Evolutionary conservation across 1,140 invertebrate species (phyloP).

Genomic region (Saccostrea echinata): DNA sequence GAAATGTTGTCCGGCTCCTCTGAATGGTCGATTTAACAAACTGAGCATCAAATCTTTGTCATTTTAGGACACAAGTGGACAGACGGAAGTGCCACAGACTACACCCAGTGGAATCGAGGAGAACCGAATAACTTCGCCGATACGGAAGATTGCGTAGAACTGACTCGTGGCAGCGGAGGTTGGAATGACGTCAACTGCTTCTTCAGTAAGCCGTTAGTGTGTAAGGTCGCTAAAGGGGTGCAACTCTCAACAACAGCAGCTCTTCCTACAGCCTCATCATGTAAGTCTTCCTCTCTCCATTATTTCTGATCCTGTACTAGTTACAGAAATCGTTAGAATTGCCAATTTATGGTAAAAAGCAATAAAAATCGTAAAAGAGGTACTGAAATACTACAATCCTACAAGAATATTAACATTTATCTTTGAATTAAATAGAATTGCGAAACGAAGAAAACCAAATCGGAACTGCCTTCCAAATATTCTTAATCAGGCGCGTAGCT

Average conservation of each 20-base stretch:
- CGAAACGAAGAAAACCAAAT: no score
- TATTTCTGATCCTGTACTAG: no score
- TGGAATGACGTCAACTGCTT: slow-evolving; percentile 68
- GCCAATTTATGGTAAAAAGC: no score
- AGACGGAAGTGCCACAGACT: slow-evolving; percentile 58
- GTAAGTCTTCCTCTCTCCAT: neutral
- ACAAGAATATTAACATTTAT: no score
- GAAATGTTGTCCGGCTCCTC: neutral
- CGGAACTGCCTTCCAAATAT: no score
- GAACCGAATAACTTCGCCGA: slow-evolving; percentile 58
- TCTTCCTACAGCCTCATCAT: slow-evolving; percentile 12
- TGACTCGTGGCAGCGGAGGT: slow-evolving; percentile 39
- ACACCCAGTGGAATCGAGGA: slow-evolving; percentile 62
- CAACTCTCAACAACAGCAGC: neutral
- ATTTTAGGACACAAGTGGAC: slow-evolving; percentile 58
- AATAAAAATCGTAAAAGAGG: no score
- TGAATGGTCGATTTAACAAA: no score
- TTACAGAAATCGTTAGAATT: no score
- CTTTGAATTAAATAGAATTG: no score
- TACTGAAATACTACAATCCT: no score
- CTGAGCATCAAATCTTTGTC: neutral
- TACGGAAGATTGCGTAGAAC: slow-evolving; percentile 63
- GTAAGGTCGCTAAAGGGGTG: slow-evolving; percentile 50
- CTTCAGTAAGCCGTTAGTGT: slow-evolving; percentile 46
- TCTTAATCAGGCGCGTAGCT: no score